Conservation (phyloP, 2,888 invertebrate genomes). For the Helleia helle region DNA sequence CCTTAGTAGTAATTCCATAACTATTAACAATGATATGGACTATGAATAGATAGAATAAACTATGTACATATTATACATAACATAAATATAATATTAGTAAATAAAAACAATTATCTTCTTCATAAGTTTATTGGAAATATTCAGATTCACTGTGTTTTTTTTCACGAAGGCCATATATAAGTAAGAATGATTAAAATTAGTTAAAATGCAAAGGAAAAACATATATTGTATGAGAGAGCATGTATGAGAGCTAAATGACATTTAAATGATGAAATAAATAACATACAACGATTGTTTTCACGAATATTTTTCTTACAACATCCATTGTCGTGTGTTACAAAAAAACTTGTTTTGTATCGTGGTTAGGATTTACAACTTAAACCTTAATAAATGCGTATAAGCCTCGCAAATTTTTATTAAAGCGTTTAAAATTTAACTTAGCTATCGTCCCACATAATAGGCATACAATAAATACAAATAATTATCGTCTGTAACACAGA, state of each 20-base stretch:
- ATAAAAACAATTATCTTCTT: not conserved
- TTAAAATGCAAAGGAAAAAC: not conserved
- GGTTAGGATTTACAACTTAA: constrained; percentile 28
- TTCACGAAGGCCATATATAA: constrained; percentile 1
- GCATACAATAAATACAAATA: constrained; percentile 13
- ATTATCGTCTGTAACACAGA: constrained; percentile 5
- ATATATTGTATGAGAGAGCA: constrained; percentile 5
- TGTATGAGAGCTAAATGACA: constrained; percentile 6
- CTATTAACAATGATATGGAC: no score
- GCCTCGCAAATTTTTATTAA: constrained; percentile 50
- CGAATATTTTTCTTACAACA: constrained; percentile 11
- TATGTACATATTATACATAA: no score
- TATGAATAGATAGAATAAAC: no score
- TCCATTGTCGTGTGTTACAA: not conserved
- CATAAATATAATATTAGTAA: no score
- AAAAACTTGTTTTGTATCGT: not conserved
- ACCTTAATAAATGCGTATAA: constrained; percentile 64
- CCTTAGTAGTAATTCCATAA: no score
- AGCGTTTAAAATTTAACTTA: constrained; percentile 30
- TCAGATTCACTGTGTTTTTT: not conserved
- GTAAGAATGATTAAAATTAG: not conserved
- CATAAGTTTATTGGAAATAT: constrained; percentile 2
- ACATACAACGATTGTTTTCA: not conserved
- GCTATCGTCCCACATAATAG: not conserved
- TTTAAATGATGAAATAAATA: constrained; percentile 5